A percentile compares a stretch with the other conserved stretches of the same genome.
Conservation (phyloP, 2,797 vertebrate genomes). For the Salarias fasciatus region DNA sequence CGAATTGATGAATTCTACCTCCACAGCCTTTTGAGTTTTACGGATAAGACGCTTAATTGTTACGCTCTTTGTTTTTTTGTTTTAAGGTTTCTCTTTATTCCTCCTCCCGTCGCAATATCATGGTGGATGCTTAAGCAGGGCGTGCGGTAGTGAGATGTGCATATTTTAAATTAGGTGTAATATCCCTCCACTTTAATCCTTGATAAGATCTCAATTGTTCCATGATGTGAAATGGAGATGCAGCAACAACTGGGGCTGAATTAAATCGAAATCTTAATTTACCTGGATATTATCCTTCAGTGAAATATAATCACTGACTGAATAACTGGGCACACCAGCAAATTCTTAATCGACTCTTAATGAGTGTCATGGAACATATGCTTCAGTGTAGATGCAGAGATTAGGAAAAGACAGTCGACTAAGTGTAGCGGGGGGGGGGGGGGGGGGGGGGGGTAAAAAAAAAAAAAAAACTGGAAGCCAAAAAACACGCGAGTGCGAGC, state of each 20-base stretch:
- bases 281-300: slow-evolving; percentile 81
- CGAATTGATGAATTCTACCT: slow-evolving; percentile 70
- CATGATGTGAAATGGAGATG: slow-evolving; percentile 81
- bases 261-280: slow-evolving; percentile 83
- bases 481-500: slow-evolving; percentile 55
- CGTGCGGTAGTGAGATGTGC: slow-evolving; percentile 71
- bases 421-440: not conserved
- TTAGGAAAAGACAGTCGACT: slow-evolving; percentile 43
- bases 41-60: slow-evolving; percentile 65
- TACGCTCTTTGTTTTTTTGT: slow-evolving; percentile 32
- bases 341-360: slow-evolving; percentile 74
- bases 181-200: slow-evolving; percentile 82
- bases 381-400: slow-evolving; percentile 65
- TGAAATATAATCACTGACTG: slow-evolving; percentile 78
- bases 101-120: slow-evolving; percentile 39
- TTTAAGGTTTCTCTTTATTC: not conserved
- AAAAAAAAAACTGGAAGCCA: slow-evolving; percentile 13
- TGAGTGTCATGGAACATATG: slow-evolving; percentile 70
- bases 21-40: slow-evolving; percentile 64
- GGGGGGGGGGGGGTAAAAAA: no score
- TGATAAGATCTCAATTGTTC: slow-evolving; percentile 83
- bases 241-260: slow-evolving; percentile 72
- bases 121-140: slow-evolving; percentile 62
- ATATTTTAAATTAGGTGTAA: slow-evolving; percentile 81
- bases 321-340: slow-evolving; percentile 68